Base-by-base conservation (phyloP, 2,113 vertebrate species). In the Triplophysa dalaica region DNA sequence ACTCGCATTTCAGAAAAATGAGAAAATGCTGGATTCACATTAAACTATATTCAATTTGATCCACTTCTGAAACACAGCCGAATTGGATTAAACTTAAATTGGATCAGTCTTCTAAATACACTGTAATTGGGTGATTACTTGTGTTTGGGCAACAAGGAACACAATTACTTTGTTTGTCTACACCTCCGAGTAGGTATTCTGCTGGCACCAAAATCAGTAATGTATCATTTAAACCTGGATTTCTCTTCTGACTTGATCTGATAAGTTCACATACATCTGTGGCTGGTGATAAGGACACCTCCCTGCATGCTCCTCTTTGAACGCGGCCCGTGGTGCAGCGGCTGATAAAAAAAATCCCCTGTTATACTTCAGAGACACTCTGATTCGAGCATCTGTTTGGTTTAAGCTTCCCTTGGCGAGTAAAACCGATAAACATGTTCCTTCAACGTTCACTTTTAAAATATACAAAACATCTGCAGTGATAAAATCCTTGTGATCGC, bases 251-350 rank as follows among this genome's bases (percentile, higher is more conserved):
- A 79, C 85, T 75, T 60, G 87, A 87, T 85, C 58, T 33, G 79
- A 91, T 89, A 86, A 82, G 66, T 70, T 73, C 52, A 41, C 75
- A 29, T 85, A 85, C 85, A 87, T 90, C 86, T 89, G 89, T 70
- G 63, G 84, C 80, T 54, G 54, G 80, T 19, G 91, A 92, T 93
- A 91, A 92, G 89, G 66, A 54, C n/a, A 78, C 60, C 75, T 88
- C 88, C 86, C 88, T 70, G 81, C 76, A 79, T 86, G 82, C 84
- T 80, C 84, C 67, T 60, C 83, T 89, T 85, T 88, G 87, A 88
- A 84, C 85, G 81, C 78, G 77, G 85, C 87, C 74, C 74, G 82
- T 75, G 72, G 73, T 43, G 82, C 14, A 75, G 77, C n/a, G 33
- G 16, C 70, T 85, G 81, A 87, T 88, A 65, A 70, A 83, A 83